Evolutionary conservation across 1,140 invertebrate species (phyloP).

Genomic region (Achatina immaculata): DNA sequence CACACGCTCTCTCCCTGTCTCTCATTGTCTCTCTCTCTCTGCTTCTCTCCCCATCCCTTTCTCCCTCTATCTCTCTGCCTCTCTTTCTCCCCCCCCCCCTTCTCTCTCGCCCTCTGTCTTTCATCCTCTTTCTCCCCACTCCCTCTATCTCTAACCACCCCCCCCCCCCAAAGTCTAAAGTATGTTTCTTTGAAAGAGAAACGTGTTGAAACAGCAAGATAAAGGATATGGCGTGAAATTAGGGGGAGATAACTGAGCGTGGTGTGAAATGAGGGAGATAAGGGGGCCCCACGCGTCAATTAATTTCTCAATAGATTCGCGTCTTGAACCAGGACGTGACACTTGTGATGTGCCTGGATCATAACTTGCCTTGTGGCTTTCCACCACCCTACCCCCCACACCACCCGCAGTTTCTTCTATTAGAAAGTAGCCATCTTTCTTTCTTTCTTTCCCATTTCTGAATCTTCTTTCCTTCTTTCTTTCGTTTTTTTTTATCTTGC

Average conservation of each 20-base stretch:
- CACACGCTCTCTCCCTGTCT: not conserved
- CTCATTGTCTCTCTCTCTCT: not conserved
- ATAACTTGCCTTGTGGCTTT: not conserved
- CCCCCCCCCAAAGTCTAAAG: not conserved
- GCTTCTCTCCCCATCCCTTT: too few species aligned
- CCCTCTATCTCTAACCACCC: not conserved
- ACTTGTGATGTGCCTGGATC: not conserved
- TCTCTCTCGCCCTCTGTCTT: not conserved
- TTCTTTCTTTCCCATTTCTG: not conserved
- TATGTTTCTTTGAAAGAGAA: not conserved
- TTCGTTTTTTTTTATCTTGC: not conserved
- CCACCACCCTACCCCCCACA: not conserved
- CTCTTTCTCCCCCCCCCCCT: not conserved
- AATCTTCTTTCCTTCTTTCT: not conserved
- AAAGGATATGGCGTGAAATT: not conserved
- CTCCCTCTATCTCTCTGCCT: not conserved
- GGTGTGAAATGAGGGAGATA: too few species aligned
- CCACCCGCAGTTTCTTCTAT: not conserved
- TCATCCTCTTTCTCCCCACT: not conserved
- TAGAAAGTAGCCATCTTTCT: not conserved
- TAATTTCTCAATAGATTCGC: not conserved
- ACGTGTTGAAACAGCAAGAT: not conserved
- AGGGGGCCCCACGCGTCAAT: not conserved
- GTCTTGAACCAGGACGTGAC: not conserved
- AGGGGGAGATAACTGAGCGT: too few species aligned